phyloP scores from a whole-genome alignment of 2,113 vertebrate species.

The Daubentonia madagascariensis region DNA sequence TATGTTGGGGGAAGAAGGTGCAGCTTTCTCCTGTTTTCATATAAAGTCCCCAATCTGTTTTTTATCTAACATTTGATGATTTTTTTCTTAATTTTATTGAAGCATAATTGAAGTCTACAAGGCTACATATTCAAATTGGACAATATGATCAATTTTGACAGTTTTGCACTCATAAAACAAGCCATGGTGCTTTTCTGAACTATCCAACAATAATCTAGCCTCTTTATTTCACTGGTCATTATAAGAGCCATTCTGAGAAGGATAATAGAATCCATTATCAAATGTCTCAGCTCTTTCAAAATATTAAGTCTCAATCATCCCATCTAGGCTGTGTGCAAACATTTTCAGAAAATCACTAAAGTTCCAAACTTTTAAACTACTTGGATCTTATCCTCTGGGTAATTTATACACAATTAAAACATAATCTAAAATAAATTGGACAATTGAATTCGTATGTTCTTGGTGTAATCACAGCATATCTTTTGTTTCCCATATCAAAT shows the following conservation, averaged over 20 bases:
- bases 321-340: not conserved
- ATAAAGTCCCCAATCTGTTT: not conserved
- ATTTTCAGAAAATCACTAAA: not conserved
- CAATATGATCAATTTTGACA: not conserved
- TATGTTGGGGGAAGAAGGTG: fast-evolving
- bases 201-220: not conserved
- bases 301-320: not conserved
- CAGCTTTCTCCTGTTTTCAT: not conserved
- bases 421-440: not conserved
- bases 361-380: not conserved
- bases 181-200: not conserved
- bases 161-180: not conserved
- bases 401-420: not conserved
- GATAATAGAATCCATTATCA: not conserved
- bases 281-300: not conserved
- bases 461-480: not conserved
- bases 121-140: not conserved
- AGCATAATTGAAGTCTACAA: not conserved
- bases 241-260: not conserved
- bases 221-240: not conserved
- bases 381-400: not conserved
- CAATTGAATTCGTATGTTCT: not conserved
- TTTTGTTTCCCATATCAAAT: not conserved
- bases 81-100: not conserved
- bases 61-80: not conserved